Conservation (phyloP, 2,113 vertebrate genomes). For the Aspiorhynchus laticeps region DNA sequence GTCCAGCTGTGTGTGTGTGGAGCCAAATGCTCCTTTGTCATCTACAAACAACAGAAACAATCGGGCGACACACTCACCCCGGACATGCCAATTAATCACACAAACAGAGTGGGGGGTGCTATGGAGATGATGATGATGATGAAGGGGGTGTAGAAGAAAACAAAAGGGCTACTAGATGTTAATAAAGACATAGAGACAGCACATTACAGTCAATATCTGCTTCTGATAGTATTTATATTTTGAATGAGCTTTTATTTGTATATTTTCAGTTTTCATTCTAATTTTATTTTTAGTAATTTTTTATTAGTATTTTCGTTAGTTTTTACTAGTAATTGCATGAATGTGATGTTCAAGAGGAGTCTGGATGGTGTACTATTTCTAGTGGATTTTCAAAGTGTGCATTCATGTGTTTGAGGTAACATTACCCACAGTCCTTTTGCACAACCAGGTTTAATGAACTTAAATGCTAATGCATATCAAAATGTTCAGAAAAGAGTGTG, state of each 20-base stretch:
- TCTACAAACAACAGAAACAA: constrained; percentile 46
- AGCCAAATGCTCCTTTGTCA: constrained; percentile 52
- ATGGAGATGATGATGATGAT: not conserved
- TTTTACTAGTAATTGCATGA: not conserved
- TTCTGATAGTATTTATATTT: not conserved
- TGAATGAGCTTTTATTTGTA: not conserved
- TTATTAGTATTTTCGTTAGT: not conserved
- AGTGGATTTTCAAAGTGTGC: not conserved
- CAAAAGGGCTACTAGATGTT: not conserved
- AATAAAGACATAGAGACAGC: not conserved
- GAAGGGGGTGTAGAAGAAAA: not conserved
- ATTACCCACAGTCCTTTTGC: not conserved
- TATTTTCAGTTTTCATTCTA: no score
- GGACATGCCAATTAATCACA: constrained; percentile 26
- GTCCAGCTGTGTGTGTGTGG: constrained; percentile 42
- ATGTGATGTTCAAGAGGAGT: not conserved
- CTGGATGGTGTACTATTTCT: not conserved
- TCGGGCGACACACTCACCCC: constrained; percentile 2
- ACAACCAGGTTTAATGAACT: not conserved
- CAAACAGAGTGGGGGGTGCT: not conserved
- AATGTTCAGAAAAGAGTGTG: not conserved
- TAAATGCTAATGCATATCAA: not conserved
- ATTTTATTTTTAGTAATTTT: not conserved
- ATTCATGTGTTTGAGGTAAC: not conserved
- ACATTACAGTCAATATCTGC: not conserved